phyloP scores from a whole-genome alignment of 2,113 vertebrate genomes.

The Piprites chloris region DNA sequence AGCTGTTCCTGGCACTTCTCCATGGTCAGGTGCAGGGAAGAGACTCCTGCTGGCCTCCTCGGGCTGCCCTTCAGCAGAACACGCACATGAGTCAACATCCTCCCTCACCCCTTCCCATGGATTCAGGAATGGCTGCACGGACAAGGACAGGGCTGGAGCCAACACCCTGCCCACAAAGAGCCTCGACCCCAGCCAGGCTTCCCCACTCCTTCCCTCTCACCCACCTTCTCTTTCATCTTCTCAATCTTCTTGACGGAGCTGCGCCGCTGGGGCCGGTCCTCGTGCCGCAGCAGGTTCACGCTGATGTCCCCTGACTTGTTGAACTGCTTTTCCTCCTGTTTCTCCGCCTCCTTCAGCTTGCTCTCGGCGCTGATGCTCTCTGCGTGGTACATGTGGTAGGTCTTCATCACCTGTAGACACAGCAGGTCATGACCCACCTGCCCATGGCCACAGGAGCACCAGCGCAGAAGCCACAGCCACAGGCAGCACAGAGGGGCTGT shows the following conservation, averaged over 20 bases:
- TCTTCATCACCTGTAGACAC: conserved; percentile 93
- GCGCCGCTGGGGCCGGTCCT: conserved; percentile 90
- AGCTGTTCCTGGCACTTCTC: not conserved
- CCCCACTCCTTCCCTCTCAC: not conserved
- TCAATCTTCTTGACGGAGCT: conserved; percentile 96
- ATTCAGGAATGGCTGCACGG: accelerated
- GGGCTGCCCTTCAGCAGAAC: not conserved
- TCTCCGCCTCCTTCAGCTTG: conserved; percentile 97
- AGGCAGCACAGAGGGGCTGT: not conserved
- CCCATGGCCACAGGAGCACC: accelerated
- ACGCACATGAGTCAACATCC: accelerated
- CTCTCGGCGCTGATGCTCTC: conserved; percentile 95
- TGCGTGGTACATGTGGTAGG: conserved; percentile 97
- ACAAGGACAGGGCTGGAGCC: not conserved
- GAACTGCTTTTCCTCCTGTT: conserved; percentile 97
- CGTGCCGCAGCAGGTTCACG: conserved; percentile 85
- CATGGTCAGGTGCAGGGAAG: not conserved
- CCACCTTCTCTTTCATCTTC: conserved; percentile 87
- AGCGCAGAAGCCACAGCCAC: accelerated
- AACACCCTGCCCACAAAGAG: not conserved
- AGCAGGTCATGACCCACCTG: not conserved
- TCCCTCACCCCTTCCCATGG: not conserved
- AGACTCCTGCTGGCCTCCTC: not conserved
- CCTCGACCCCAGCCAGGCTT: not conserved
- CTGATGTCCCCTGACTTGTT: conserved; percentile 89